phyloP scores from a whole-genome alignment of 2,113 vertebrate genomes.

The Gracilinanus agilis region DNA sequence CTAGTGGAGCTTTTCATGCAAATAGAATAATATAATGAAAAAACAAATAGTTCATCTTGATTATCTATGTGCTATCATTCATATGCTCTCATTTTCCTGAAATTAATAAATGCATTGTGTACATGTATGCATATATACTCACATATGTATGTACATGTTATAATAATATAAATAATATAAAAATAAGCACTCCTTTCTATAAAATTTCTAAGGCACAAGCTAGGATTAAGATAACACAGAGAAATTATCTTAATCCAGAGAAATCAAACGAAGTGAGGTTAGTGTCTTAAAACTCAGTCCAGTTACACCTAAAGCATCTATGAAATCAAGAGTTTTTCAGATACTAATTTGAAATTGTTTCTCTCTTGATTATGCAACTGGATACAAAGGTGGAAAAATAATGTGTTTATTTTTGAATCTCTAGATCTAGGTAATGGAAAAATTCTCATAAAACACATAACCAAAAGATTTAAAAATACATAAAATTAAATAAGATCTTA shows the following conservation, averaged over 20 bases:
- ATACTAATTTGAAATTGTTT: slow-evolving; percentile 4
- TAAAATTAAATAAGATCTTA: not conserved
- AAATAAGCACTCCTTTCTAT: not conserved
- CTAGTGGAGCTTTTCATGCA: slow-evolving; percentile 37
- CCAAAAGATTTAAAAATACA: not conserved
- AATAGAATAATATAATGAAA: not conserved
- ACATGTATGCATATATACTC: not conserved
- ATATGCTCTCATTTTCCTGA: not conserved
- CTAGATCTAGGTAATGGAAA: slow-evolving; percentile 14
- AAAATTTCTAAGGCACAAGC: not conserved
- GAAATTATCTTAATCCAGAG: too few relatives aligned
- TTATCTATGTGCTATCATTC: not conserved
- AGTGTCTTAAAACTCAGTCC: not conserved
- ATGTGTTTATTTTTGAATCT: slow-evolving; percentile 31
- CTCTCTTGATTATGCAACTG: slow-evolving; percentile 29
- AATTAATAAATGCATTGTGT: not conserved
- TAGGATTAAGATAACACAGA: slow-evolving; percentile 8
- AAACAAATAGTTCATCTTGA: not conserved
- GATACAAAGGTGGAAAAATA: not conserved
- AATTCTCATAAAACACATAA: not conserved
- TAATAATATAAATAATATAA: not conserved
- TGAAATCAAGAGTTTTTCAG: slow-evolving; percentile 37
- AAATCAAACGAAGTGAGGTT: slow-evolving; percentile 24
- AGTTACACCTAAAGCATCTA: not conserved
- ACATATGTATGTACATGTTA: not conserved